Base-by-base conservation (phyloP, 1,140 invertebrate species). In the Drosophila ohnishii region DNA sequence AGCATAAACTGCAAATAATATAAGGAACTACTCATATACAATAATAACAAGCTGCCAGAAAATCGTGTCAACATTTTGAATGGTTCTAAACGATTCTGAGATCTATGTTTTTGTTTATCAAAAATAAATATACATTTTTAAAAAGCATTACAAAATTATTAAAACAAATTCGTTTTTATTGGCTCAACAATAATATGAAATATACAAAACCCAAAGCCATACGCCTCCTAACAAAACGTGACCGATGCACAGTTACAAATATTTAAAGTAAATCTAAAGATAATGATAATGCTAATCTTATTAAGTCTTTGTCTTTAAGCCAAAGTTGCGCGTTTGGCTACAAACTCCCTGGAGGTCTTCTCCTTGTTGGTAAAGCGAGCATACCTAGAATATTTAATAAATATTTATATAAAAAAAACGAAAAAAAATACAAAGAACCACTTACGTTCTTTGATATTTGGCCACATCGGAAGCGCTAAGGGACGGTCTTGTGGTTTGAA, bases 281-380 rank as follows among this genome's bases (percentile, higher is more conserved):
- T 65, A 63, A 60, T 59, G 13, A 66, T 69, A 55, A 47, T 62
- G 48, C 57, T 78, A 71, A 45, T 48, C 67, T 75, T 62, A 40
- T 67, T 82, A 59, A 87, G 83, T 79, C 60, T 75, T 35, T 80
- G 67, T 61, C 53, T 50, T 67, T 88, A 91, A 34, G 90, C 90
- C 77, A 91, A 77, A 34, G 90, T 91, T 16, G 90, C 89, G 1
- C 90, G 74, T 39, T 91, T 90, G 45, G 89, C 86, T 37, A 91
- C 89, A 78, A 90, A 90, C 13, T 90, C 89, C 53, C 86, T 72
- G 30, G 90, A 84, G 63, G 50, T 62, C 60, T 90, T 90, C 75
- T 91, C 90, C 75, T 90, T 91, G 56, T 91, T 91, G 14, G 90
- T 91, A 37, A 91, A 91, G 22, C 90, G 88, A 44, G 80, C 75